Base-by-base conservation (phyloP, 2,888 invertebrate species). In the Quadriops clusia region DNA sequence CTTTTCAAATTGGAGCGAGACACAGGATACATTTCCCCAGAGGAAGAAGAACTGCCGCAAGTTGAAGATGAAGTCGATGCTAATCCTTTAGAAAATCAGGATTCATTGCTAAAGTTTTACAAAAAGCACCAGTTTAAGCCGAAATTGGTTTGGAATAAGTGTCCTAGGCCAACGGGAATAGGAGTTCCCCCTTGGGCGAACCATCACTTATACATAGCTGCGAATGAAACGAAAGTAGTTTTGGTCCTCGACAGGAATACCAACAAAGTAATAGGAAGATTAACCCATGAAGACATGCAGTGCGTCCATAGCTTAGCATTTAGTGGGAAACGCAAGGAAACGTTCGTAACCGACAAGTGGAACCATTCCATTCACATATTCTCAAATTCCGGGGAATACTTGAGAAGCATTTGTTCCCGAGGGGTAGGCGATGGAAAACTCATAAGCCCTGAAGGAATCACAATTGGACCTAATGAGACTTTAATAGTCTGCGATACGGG, bases 401-500 rank as follows among this genome's bases (percentile, higher is more conserved):
- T 73, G 5, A 55, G 73, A 23, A 62, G 64, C 6, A 63, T 83
- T 30, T 76, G 79, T 2, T 67, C 66, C 34, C 78, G 77, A 49
- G 81, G 81, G 12, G 68, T 68, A 17, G 65, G 67, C 2, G 60
- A 66, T 5, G 73, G 74, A 2, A 68, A 68, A 53, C 68, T 85
- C 46, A 63, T 72, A 11, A 75, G 77, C 14, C 84, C 84, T 0
- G 81, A 83, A 61, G 84, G 84, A 17, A 68, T 84, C 30, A 73
- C 77, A 2, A 54, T 66, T 0, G 67, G 68, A 29, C 63, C 63
- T 36, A 48, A 56, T 8, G 69, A 70, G 17, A 64, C 67, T 34
- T 64, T 84, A 9, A 77, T 81, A 41, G 71, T 84, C 1, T 80
- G 77, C 26, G 84, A 85, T 49, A 81, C 81, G 34, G 83, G 82